Percentiles rank a stretch among this genome's conserved stretches.
Evolutionary conservation across 2,888 invertebrate genomes (phyloP).

Genomic region (Blera fallax): DNA sequence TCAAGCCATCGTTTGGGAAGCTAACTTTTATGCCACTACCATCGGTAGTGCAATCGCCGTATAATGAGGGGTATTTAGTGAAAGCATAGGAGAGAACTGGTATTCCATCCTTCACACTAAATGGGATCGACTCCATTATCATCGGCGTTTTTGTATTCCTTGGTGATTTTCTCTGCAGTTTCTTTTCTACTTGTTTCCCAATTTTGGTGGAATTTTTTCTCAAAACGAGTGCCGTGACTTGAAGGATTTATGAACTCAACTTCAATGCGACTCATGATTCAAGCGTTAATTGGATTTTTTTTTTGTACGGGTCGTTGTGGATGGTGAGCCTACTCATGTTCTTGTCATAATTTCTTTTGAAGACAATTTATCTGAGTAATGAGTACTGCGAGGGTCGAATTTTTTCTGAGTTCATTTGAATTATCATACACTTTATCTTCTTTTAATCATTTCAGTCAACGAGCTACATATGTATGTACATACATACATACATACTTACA

Average conservation of each 20-base stretch:
- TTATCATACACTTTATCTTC: no score
- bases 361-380: not conserved
- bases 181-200: conserved; percentile 1
- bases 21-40: conserved; percentile 5
- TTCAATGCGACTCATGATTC: conserved; percentile 33
- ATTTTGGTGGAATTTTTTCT: conserved; percentile 26
- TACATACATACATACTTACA: no score
- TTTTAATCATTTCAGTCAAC: no score
- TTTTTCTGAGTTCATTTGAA: not conserved
- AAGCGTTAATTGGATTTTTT: conserved; percentile 43
- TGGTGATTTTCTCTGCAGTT: not conserved
- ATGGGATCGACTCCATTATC: conserved; percentile 12
- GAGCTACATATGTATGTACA: no score
- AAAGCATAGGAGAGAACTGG: not conserved
- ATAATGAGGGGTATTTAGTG: conserved; percentile 41
- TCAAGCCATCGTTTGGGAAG: conserved; percentile 13
- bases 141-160: not conserved
- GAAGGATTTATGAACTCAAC: conserved; percentile 51
- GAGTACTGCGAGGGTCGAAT: not conserved
- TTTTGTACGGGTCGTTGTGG: not conserved
- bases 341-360: not conserved
- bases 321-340: not conserved
- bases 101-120: conserved; percentile 15
- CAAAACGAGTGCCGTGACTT: conserved; percentile 27
- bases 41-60: conserved; percentile 38